A percentile compares a stretch with the other conserved stretches of the same genome.
phyloP scores from a whole-genome alignment of 2,113 vertebrate species.

The Rhinolophus sinicus region DNA sequence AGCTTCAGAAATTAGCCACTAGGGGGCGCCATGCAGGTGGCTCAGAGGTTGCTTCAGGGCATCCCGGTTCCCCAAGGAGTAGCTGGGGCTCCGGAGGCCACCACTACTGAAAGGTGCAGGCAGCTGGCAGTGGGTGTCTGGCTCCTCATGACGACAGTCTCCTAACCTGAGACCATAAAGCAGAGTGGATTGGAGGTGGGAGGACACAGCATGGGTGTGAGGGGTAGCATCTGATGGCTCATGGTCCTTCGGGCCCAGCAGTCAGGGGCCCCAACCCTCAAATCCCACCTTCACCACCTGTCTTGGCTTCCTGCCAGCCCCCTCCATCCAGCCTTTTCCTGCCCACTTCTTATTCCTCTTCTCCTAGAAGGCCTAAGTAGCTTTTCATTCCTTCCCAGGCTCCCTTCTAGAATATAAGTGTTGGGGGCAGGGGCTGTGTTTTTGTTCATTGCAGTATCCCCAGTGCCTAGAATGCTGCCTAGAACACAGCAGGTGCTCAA shows the following conservation, averaged over 20 bases:
- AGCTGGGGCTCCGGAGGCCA: neutral
- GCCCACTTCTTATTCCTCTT: neutral
- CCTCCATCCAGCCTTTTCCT: neutral
- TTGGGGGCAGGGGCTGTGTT: neutral
- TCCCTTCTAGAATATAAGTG: neutral
- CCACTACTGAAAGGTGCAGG: rapidly evolving
- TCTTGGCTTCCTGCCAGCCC: neutral
- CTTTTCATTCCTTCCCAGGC: neutral
- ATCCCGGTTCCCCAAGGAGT: neutral
- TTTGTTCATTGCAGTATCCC: neutral
- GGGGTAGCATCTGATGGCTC: neutral
- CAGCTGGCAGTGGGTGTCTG: neutral
- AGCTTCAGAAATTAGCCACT: neutral
- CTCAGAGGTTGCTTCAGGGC: neutral
- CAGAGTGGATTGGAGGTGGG: neutral
- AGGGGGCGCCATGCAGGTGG: neutral
- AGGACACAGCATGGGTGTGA: no score
- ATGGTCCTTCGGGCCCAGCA: neutral
- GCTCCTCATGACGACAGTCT: neutral
- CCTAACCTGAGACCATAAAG: no score
- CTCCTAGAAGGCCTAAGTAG: neutral
- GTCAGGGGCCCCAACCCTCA: neutral
- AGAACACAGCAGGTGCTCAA: neutral
- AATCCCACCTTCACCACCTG: neutral
- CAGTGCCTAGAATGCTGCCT: neutral